Evolutionary conservation across 1,140 invertebrate species (phyloP), one percentile per base, ranked within the genome.

Genomic region (Pseudomyrmex sp.): DNA sequence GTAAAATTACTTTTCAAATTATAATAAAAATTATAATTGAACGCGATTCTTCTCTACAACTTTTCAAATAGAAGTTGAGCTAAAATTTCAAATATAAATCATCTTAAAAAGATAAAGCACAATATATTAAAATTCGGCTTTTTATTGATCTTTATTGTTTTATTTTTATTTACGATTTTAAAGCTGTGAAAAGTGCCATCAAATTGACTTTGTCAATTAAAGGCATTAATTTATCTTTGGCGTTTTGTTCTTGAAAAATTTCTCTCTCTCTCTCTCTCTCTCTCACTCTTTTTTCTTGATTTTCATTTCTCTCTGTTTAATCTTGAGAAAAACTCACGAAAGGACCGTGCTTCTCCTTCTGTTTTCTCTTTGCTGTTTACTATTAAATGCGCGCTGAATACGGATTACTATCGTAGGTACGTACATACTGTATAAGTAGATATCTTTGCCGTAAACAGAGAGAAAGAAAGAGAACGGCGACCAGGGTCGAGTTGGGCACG

Each of bases 401-500:
- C 73, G 44, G 66, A 84, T 56, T 46, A 23, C 15, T 69, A 54
- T 20, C 72, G 83, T 82, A 58, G 20, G 23, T 73, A 77, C 74
- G 68, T 56, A 84, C 59, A 35, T 82, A 35, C 0, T 35, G 5
- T 35, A 83, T 84, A 82, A 88, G 82, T 88, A 87, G 82, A 54
- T 82, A 88, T 88, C 82, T 85, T 85, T 85, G 86, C 69, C 75
- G 68, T 73, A 83, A 88, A 85, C 7, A 35, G 35, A 35, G 35
- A 26, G 26, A 35, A 2, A 35, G 35, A 35, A 35, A 35, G 35
- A 35, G 35, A 35, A 35, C 70, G 82, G 87, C 76, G 58, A 65
- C 44, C 72, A 65, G 83, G 5, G 76, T 85, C 84, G 83, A 69
- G 86, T 84, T 84, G 74, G 87, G 86, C 87, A 87, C 62, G 75